Evolutionary conservation across 2,113 vertebrate genomes (phyloP).

Genomic region (Epinephelus moara): DNA sequence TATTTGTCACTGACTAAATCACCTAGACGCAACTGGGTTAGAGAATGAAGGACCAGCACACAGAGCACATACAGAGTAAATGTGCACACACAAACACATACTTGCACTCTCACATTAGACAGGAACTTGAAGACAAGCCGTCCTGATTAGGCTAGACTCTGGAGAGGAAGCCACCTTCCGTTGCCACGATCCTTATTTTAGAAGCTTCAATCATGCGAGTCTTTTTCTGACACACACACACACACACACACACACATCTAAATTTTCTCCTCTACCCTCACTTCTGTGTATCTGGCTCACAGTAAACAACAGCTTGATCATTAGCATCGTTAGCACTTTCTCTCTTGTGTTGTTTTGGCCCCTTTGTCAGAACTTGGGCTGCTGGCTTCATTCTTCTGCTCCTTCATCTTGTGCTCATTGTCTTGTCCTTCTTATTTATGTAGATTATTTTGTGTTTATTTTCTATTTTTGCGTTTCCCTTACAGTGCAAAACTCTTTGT

Average conservation of each 20-base stretch:
- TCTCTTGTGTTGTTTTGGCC: conserved; percentile 11
- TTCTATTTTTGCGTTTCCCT: not conserved
- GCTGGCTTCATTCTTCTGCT: not conserved
- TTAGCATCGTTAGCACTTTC: conserved; percentile 39
- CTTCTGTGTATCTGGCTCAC: conserved; percentile 11
- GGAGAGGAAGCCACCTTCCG: not conserved
- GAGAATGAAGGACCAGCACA: conserved; percentile 36
- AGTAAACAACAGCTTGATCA: conserved; percentile 52
- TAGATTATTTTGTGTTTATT: conserved; percentile 15
- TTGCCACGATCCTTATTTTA: not conserved
- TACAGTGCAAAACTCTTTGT: not conserved
- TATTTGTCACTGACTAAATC: conserved; percentile 80
- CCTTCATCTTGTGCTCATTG: not conserved
- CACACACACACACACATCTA: not conserved
- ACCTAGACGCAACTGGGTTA: conserved; percentile 79
- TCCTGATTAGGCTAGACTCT: conserved; percentile 23
- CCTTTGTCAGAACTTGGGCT: not conserved
- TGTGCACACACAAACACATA: conserved; percentile 21
- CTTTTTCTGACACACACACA: not conserved
- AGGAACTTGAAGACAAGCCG: not conserved
- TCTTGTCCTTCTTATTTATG: conserved; percentile 26
- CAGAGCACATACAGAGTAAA: conserved; percentile 16
- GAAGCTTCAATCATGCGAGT: not conserved
- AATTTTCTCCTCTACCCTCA: not conserved
- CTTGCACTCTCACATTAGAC: not conserved